Conservation (phyloP, 2,888 invertebrate genomes). For the Melipona bicolor region DNA sequence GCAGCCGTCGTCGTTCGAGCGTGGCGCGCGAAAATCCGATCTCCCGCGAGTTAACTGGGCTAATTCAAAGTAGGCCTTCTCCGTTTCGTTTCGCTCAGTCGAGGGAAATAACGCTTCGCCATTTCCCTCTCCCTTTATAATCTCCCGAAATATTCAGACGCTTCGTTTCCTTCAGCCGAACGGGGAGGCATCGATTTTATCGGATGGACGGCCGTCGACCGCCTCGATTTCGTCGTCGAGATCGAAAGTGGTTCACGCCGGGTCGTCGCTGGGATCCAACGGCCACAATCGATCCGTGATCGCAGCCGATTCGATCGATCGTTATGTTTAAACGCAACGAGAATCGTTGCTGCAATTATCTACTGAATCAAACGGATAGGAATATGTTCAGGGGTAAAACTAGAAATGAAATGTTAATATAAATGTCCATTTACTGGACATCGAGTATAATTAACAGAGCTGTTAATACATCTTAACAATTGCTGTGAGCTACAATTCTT, state of each 20-base stretch:
- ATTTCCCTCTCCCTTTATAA: not conserved
- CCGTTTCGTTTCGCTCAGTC: constrained; percentile 63
- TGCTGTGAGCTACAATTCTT: not conserved
- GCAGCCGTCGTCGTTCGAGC: constrained; percentile 69
- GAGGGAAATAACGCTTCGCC: constrained; percentile 42
- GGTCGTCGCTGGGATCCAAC: constrained; percentile 25
- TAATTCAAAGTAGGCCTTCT: constrained; percentile 72
- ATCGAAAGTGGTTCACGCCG: constrained; percentile 73
- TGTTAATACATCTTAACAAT: not conserved
- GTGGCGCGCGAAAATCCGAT: constrained; percentile 76
- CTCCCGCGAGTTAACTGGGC: constrained; percentile 69
- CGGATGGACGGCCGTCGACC: not conserved
- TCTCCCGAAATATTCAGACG: not conserved
- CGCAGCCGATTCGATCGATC: too few species aligned
- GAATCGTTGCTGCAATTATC: not conserved
- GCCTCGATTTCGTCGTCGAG: constrained; percentile 66
- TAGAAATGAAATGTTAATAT: not conserved
- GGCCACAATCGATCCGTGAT: not conserved
- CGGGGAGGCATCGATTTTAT: not conserved
- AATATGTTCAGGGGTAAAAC: not conserved
- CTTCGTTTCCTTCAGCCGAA: constrained; percentile 9
- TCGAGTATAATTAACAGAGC: not conserved
- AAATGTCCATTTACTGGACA: not conserved
- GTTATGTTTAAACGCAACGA: not conserved
- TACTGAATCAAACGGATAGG: not conserved